phyloP scores from a whole-genome alignment of 2,797 vertebrate genomes.

The Anas capensis region DNA sequence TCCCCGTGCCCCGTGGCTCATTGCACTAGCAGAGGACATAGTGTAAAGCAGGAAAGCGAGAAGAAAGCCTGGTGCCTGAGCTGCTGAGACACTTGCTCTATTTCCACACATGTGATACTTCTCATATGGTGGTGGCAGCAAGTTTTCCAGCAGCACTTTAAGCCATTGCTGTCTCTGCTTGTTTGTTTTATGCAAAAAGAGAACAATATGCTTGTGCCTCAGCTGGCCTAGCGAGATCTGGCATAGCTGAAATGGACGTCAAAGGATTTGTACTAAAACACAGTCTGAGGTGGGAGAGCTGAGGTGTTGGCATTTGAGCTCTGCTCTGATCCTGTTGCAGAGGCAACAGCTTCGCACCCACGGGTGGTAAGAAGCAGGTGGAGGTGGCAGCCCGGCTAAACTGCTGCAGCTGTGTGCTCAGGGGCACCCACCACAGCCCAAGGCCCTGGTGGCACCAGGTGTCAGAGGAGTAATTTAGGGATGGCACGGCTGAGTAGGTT shows the following conservation, averaged over 20 bases:
- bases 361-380: neutral
- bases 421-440: neutral
- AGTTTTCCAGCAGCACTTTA: neutral
- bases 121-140: neutral
- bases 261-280: neutral
- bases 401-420: rapidly evolving
- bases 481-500: rapidly evolving
- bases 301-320: rapidly evolving
- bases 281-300: neutral
- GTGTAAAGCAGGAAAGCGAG: neutral
- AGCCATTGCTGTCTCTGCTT: neutral
- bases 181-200: neutral
- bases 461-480: neutral
- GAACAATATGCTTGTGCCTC: neutral
- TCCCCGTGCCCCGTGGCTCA: neutral
- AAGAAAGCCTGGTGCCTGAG: neutral
- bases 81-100: neutral
- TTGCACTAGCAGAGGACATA: neutral
- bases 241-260: neutral
- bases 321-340: neutral
- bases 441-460: neutral
- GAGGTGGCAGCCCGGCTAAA: neutral
- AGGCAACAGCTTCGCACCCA: rapidly evolving
- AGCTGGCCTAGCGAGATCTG: neutral
- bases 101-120: neutral